Evolutionary conservation across 1,140 invertebrate genomes (phyloP), one percentile per base, ranked within the genome.

Genomic region (Drosophila pallidifrons): DNA sequence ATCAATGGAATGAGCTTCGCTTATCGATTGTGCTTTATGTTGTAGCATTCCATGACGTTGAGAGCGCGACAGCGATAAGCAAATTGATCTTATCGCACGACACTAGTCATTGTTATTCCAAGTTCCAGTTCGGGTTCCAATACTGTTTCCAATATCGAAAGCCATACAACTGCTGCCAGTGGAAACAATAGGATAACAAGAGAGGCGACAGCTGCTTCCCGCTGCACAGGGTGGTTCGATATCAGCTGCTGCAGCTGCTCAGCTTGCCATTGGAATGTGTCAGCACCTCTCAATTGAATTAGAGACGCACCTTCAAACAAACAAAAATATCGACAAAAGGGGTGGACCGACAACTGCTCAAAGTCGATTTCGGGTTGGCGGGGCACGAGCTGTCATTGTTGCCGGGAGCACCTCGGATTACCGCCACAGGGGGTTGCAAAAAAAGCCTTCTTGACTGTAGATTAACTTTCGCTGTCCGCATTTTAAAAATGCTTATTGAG

Each of bases 31-130:
- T 5, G 3, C 1, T 65, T 57, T 51, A 58, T 70, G 68, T 65
- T 70, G 68, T 65, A 87, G 72, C 66, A 82, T 77, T 87, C 73
- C 80, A 87, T 87, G 85, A 89, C 77, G 77, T 88, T 75, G 80
- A 65, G 3, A 66, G 64, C 35, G 73, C 69, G 80, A 61, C 4
- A 65, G 64, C 46, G 73, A 76, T 79, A 80, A 72, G 61, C 70
- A 70, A 80, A 65, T 75, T 46, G 83, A 83, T 83, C 77, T 77
- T 87, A 83, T 88, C 83, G 61, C 49, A 49, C 51, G 43, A 46
- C n/a, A 38, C 38, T 25, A 54, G 32, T 57, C 57, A 47, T 43
- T 46, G 16, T 13, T 20, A 58, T 68, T 60, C 58, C 60, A 41
- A 38, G 15, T 63, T 11, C 8, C 13, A 30, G 6, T 43, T 66